These are phyloP conservation scores for Eudasyphora cyanicolor DNA, from an alignment of 2,888 invertebrate species.

Conservation along the genomic window DNA sequence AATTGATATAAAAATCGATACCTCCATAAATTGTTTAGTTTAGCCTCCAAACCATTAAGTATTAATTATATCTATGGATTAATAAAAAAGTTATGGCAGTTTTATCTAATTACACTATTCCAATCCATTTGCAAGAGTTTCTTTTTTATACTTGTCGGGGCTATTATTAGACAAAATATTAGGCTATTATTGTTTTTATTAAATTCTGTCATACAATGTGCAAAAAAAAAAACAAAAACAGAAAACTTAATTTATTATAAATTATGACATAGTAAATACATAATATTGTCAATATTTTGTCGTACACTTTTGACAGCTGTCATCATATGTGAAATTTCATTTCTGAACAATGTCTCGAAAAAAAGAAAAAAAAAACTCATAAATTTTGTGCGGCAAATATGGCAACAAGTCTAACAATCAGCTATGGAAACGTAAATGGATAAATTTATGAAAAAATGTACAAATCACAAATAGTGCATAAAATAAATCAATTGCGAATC, in stretches of 20 bases:
- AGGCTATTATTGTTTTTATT: too few species aligned
- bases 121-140: too few species aligned
- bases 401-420: constrained; percentile 31
- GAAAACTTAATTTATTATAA: constrained; percentile 45
- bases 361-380: constrained; percentile 29
- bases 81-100: too few species aligned
- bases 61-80: too few species aligned
- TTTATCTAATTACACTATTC: too few species aligned
- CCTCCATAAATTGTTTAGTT: too few species aligned
- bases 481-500: background rate
- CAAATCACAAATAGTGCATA: background rate
- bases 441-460: background rate
- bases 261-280: constrained; percentile 55
- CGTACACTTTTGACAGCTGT: constrained; percentile 72
- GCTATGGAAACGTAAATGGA: background rate
- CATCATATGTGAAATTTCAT: constrained; percentile 60
- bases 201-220: too few species aligned
- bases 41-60: too few species aligned
- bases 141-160: too few species aligned
- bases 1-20: too few species aligned
- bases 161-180: too few species aligned
- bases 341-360: background rate
- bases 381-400: constrained; percentile 39
- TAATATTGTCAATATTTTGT: constrained; percentile 74
- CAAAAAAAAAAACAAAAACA: constrained; percentile 1